These are phyloP conservation scores for Tiliqua scincoides DNA, from an alignment of 2,113 vertebrate species.

Conservation along the genomic window DNA sequence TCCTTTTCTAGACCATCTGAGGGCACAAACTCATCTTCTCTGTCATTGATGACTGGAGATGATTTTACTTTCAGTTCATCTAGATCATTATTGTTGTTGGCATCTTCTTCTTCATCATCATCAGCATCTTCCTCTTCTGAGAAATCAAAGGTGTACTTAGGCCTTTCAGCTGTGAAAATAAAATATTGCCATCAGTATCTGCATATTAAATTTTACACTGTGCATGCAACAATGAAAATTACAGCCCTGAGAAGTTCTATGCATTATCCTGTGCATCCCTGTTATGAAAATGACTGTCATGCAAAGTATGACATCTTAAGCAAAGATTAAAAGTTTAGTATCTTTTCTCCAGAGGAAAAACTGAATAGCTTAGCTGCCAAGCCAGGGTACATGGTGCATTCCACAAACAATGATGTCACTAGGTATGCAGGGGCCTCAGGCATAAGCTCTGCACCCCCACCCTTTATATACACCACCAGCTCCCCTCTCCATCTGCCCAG, in stretches of 20 bases:
- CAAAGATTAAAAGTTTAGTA: not conserved
- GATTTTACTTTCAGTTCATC: constrained; percentile 82
- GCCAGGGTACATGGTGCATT: not conserved
- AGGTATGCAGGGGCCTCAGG: no score
- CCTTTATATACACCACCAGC: not conserved
- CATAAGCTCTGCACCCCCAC: no score
- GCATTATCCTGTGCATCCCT: no score
- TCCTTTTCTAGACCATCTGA: constrained; percentile 82
- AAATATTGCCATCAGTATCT: not conserved
- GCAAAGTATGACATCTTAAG: not conserved
- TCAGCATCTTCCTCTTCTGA: constrained; percentile 93
- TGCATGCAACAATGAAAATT: not conserved
- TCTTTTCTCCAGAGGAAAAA: not conserved
- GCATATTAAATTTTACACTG: not conserved
- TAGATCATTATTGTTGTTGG: constrained; percentile 71
- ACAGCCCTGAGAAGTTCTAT: not conserved
- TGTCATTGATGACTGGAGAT: constrained; percentile 85
- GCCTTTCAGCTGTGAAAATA: constrained; percentile 85
- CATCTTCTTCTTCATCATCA: constrained; percentile 81
- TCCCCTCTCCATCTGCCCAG: no score
- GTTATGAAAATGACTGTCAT: not conserved
- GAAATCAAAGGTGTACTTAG: constrained; percentile 98
- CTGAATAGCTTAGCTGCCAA: not conserved
- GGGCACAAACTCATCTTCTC: constrained; percentile 83
- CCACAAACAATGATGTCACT: not conserved